Base-by-base conservation (phyloP, 2,797 vertebrate genomes). In the Tinamus major region DNA sequence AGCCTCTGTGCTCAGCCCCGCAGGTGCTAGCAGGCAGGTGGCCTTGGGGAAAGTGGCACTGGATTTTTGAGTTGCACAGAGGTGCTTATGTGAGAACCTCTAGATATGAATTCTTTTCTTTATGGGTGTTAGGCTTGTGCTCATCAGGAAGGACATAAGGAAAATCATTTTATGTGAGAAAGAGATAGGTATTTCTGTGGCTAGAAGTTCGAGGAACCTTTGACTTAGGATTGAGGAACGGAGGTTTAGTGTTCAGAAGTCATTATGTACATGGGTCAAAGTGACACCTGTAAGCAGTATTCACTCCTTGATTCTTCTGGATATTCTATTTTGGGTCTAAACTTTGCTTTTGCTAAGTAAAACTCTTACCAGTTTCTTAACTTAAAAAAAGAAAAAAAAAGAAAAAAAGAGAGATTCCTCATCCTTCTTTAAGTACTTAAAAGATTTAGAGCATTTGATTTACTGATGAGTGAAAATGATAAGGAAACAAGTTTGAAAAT, bases 311-410 rank as follows among this genome's bases (percentile, higher is more conserved):
- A n/a, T 79, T 95, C 58, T 58, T 72, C 80, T 72, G 68, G 27
- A 8, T 33, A 26, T 12, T 78, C 27, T 41, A 4, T 21, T 70
- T 65, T 18, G 12, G 46, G 20, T 41, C 59, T 35, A 35, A 81
- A 29, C 13, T 37, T 67, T 8, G 48, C 3, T 48, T 51, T 13
- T 35, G 23, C 44, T 81, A 13, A 68, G 31, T 20, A 63, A 27
- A 96, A 79, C 79, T 83, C 62, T 78, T 51, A 51, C 11, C 17
- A 12, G 26, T 91, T 96, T 95, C 79, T 91, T 71, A 69, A 8
- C n/a, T 46, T 70, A 41, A 41, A 41, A 41, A 41, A 41, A 41
- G 41, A 41, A 35, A 35, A 35, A 35, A 35, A 35, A 35, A 41
- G 13, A 41, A 41, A 90, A 88, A 31, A 12, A 44, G 7, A 7